Percentiles rank a stretch among this genome's conserved stretches.
Evolutionary conservation across 2,888 invertebrate species (phyloP).

Genomic region (Nemotelus pantherinus): DNA sequence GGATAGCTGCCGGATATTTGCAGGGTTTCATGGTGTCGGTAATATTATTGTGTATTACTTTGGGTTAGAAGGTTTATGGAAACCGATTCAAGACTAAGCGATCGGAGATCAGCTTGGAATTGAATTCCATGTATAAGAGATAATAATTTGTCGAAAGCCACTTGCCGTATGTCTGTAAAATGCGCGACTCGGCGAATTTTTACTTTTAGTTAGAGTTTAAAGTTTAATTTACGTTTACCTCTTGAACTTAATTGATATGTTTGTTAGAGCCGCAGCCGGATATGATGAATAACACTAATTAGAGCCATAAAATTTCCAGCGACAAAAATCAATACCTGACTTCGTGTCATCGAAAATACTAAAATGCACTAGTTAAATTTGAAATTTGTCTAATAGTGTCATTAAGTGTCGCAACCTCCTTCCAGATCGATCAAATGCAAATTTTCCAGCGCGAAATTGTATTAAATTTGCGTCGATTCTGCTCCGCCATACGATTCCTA

Average conservation of each 20-base stretch:
- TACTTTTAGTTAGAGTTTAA: too few species aligned
- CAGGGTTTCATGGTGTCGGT: not conserved
- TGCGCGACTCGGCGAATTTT: too few species aligned
- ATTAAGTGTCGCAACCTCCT: constrained; percentile 11
- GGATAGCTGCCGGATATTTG: constrained; percentile 12
- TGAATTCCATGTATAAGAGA: not conserved
- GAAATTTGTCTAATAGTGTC: constrained; percentile 26
- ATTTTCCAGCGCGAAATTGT: not conserved
- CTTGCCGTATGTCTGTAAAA: too few species aligned
- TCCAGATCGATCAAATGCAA: constrained; percentile 2
- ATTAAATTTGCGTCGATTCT: constrained; percentile 17
- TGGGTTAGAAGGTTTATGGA: not conserved
- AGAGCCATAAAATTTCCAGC: too few species aligned
- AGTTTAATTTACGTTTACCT: too few species aligned
- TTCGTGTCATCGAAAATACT: too few species aligned
- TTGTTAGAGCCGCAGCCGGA: too few species aligned
- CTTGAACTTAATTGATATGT: too few species aligned
- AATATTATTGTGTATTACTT: not conserved
- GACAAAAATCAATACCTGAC: too few species aligned
- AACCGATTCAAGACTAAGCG: not conserved
- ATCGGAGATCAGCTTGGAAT: not conserved
- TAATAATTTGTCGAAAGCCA: too few species aligned
- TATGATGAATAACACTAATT: too few species aligned
- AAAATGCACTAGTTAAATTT: not conserved
- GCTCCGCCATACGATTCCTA: not conserved